Percentiles rank a stretch among this genome's conserved stretches.
Conservation (phyloP, 2,797 vertebrate genomes). For the Spatula versicolor region DNA sequence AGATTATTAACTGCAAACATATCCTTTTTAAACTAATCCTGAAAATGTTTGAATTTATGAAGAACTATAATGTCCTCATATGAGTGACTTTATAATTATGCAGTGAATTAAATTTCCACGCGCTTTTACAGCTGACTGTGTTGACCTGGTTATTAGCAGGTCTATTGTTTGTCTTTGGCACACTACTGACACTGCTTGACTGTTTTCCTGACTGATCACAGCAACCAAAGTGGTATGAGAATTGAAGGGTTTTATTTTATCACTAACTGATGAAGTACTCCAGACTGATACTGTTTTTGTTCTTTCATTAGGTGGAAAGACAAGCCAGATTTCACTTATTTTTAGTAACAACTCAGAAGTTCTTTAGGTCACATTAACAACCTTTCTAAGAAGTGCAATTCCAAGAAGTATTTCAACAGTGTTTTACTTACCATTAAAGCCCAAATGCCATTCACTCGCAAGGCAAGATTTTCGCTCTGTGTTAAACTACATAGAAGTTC, state of each 20-base stretch:
- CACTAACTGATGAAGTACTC: neutral
- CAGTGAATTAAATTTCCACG: neutral
- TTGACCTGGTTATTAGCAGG: neutral
- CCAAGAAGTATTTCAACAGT: neutral
- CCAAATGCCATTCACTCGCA: slow-evolving; percentile 98
- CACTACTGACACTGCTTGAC: neutral
- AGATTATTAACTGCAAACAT: neutral
- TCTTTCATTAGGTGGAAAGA: neutral
- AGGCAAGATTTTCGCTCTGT: slow-evolving; percentile 95
- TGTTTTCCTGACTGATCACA: neutral
- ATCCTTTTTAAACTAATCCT: neutral
- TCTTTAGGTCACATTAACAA: neutral
- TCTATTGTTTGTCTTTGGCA: neutral
- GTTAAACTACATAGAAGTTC: slow-evolving; percentile 98
- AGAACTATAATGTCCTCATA: neutral
- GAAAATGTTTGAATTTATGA: neutral
- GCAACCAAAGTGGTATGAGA: neutral
- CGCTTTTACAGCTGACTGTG: neutral
- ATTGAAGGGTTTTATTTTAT: neutral
- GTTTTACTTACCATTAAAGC: slow-evolving; percentile 92
- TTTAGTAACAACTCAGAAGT: neutral
- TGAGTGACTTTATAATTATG: neutral
- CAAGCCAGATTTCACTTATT: neutral
- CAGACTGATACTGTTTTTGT: neutral
- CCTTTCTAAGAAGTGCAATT: neutral